Evolutionary conservation across 2,797 vertebrate genomes (phyloP), one percentile per base, ranked within the genome.

Genomic region (Macroramphosus scolopax): DNA sequence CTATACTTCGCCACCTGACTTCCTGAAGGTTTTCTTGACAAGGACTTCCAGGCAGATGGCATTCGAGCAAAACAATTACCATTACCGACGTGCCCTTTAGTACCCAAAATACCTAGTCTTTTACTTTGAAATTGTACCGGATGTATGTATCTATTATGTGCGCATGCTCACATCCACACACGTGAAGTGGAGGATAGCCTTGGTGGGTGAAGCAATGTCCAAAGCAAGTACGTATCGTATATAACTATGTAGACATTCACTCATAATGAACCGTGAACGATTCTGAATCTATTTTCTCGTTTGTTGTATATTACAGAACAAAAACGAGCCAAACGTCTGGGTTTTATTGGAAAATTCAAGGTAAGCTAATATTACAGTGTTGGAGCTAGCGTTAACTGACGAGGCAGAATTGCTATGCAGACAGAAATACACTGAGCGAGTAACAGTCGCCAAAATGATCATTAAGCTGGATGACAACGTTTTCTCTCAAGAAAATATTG

Each of bases 141-240:
- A 81, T 61, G 60, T 74, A 17, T 61, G 60, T 60, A 37, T 0
- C 2, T 2, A 26, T 0, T 3, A 5, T 8, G 1, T 44, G 64
- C 74, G 56, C 62, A 33, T 15, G 44, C 36, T 15, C 22, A 2
- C 14, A 8, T 1, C 5, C 5, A 1, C 1, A 31, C 89, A 85
- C 81, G 83, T 89, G 90, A 60, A 62, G 28, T 9, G 7, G 1
- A 0, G 16, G 10, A 36, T 5, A 15, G 11, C 1, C 4, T 2
- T 1, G 8, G 2, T 12, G 0, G 4, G 13, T 44, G 59, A 15
- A 66, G 47, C 5, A 1, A 91, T 91, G 90, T 85, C 89, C 0
- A 91, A 91, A 87, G 47, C 88, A 1, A 91, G 90, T 91, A 63
- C 4, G 89, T 90, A 38, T n/a, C n/a, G n/a, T n/a, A 46, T 40